Evolutionary conservation across 2,888 invertebrate species (phyloP).

Genomic region (Dicyrtoma fusca): DNA sequence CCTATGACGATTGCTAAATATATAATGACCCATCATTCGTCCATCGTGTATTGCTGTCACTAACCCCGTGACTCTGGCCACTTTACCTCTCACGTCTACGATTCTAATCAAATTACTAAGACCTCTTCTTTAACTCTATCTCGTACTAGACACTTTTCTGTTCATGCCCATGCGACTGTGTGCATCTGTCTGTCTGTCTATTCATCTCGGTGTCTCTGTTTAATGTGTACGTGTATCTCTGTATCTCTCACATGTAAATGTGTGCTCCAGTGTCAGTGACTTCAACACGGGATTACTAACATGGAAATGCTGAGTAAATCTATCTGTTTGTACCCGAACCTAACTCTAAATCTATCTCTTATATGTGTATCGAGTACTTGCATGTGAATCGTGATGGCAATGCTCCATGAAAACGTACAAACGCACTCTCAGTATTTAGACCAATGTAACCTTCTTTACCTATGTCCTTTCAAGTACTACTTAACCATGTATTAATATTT

Average conservation of each 20-base stretch:
- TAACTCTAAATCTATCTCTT: constrained; percentile 6
- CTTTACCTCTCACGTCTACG: not conserved
- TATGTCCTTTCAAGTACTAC: not conserved
- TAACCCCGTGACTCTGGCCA: too few species aligned
- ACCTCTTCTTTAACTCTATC: constrained; percentile 9
- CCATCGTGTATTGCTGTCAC: too few species aligned
- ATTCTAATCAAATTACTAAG: not conserved
- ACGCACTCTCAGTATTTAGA: constrained; percentile 7
- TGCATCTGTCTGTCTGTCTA: constrained; percentile 13
- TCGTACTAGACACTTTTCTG: constrained; percentile 14
- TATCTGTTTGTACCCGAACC: constrained; percentile 10
- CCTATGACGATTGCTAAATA: too few species aligned
- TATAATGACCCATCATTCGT: too few species aligned
- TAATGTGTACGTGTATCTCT: not conserved
- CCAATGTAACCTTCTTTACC: constrained; percentile 2
- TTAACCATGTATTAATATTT: too few species aligned
- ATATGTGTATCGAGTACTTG: not conserved
- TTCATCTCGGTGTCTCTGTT: constrained; percentile 5
- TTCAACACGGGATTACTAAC: too few species aligned
- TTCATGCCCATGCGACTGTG: constrained; percentile 4
- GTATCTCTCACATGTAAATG: constrained; percentile 16
- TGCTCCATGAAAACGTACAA: constrained; percentile 1
- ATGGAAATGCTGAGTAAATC: not conserved
- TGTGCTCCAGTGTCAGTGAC: too few species aligned
- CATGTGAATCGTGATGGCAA: too few species aligned